These are phyloP conservation scores for Acipenser ruthenus DNA, from an alignment of 2,797 vertebrate species.

Conservation along the genomic window DNA sequence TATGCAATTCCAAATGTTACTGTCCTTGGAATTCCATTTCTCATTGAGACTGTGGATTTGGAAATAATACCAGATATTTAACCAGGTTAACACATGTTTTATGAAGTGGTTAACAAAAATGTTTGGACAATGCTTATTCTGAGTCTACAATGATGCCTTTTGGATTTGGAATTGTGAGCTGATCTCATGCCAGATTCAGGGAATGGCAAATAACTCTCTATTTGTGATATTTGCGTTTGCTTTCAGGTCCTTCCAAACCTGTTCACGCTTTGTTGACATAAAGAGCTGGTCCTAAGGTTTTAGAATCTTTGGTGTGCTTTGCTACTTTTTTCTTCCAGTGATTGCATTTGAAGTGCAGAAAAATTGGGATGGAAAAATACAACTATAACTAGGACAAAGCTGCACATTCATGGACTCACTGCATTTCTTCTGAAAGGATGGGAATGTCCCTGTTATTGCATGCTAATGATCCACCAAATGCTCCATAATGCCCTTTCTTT, in stretches of 20 bases:
- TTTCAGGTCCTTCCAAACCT: slow-evolving; percentile 33
- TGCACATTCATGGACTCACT: slow-evolving; percentile 31
- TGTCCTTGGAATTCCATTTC: too few relatives aligned
- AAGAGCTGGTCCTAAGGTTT: slow-evolving; percentile 31
- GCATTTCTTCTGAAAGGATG: slow-evolving; percentile 42
- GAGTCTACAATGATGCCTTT: too few relatives aligned
- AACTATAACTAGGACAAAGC: slow-evolving; percentile 46
- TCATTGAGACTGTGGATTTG: too few relatives aligned
- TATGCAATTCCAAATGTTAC: too few relatives aligned
- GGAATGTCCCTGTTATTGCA: slow-evolving; percentile 53
- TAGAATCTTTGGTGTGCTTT: slow-evolving; percentile 31
- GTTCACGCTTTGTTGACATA: slow-evolving; percentile 20
- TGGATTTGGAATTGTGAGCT: slow-evolving; percentile 4
- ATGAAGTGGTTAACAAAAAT: too few relatives aligned
- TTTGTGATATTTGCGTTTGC: slow-evolving; percentile 38
- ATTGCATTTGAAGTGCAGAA: slow-evolving; percentile 35
- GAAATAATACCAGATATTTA: too few relatives aligned
- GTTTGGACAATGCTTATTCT: too few relatives aligned
- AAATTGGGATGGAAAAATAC: slow-evolving; percentile 19
- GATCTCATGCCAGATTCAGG: slow-evolving; percentile 45
- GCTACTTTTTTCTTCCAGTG: slow-evolving; percentile 35
- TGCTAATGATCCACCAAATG: slow-evolving; percentile 67
- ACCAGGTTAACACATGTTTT: too few relatives aligned
- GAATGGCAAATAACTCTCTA: slow-evolving; percentile 27
- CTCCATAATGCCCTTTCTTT: slow-evolving; percentile 60